Percentiles rank a stretch among this genome's conserved stretches.
These are phyloP conservation scores for Zelleria hepariella DNA, from an alignment of 2,888 invertebrate species.

Conservation along the genomic window DNA sequence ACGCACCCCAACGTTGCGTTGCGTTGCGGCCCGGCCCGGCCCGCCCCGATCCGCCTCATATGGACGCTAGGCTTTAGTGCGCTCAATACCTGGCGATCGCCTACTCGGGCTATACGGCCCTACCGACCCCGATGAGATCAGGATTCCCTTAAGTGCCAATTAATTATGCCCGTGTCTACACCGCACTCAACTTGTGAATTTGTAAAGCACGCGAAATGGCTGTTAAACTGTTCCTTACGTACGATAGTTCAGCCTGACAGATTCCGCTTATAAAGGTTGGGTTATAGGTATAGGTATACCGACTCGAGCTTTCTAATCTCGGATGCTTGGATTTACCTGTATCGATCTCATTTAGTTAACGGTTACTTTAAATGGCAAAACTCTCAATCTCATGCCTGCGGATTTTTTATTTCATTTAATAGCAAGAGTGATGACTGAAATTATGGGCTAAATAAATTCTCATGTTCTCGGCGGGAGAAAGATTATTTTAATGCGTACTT, in stretches of 20 bases:
- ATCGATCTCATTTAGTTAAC: neutral
- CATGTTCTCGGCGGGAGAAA: slow-evolving; percentile 47
- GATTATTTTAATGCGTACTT: slow-evolving; percentile 61
- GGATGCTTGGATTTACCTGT: neutral
- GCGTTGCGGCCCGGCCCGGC: no score
- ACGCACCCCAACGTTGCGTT: no score
- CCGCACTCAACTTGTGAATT: neutral
- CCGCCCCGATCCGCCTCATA: no score
- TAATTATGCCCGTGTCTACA: neutral
- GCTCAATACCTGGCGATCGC: neutral
- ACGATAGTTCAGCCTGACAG: neutral
- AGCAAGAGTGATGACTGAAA: slow-evolving; percentile 24
- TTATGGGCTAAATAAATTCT: slow-evolving; percentile 56
- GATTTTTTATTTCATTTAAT: neutral
- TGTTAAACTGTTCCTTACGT: neutral
- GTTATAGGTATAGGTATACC: no score
- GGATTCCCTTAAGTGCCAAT: neutral
- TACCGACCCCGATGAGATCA: neutral
- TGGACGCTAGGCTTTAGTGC: no score
- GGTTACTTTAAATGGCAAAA: no score
- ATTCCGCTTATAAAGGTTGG: neutral
- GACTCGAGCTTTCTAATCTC: neutral
- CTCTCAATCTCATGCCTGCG: no score
- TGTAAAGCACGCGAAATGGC: neutral
- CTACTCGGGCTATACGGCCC: neutral